phyloP scores from a whole-genome alignment of 2,888 invertebrate genomes.

The Scaptomyza flava region DNA sequence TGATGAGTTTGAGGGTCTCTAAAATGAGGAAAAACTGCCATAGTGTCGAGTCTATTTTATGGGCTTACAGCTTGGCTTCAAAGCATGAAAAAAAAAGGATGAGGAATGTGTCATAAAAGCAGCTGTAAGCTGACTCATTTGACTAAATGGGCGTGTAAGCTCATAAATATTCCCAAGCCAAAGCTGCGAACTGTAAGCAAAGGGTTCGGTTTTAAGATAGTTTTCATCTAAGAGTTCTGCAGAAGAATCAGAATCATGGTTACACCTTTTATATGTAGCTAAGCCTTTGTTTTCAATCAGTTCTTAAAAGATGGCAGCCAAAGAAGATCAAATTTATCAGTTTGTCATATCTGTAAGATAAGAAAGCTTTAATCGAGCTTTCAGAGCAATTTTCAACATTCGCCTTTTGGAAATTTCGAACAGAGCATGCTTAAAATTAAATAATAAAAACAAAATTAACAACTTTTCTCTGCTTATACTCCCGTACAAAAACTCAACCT shows the following conservation, averaged over 20 bases:
- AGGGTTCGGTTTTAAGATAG: conserved; percentile 4
- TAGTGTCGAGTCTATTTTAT: conserved; percentile 58
- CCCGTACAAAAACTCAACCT: neutral
- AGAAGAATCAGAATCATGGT: neutral
- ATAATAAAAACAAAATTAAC: conserved; percentile 10
- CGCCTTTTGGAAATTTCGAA: neutral
- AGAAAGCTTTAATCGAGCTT: neutral
- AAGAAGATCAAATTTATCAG: no score
- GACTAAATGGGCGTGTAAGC: conserved; percentile 46
- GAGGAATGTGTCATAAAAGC: conserved; percentile 56
- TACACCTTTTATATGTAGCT: no score
- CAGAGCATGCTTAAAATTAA: conserved; percentile 3
- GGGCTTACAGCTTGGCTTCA: conserved; percentile 44
- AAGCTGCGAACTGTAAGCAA: conserved; percentile 22
- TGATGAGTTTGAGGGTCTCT: conserved; percentile 20
- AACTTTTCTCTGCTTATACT: conserved; percentile 17
- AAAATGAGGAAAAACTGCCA: conserved; percentile 12
- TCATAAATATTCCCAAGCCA: conserved; percentile 30
- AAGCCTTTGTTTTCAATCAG: no score
- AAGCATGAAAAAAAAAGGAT: conserved; percentile 39
- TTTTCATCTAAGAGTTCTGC: neutral
- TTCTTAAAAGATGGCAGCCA: no score
- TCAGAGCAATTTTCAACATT: no score
- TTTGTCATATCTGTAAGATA: neutral
- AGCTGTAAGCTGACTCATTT: conserved; percentile 55